These are phyloP conservation scores for Apodemia hepburni DNA, from an alignment of 2,888 invertebrate species.

Conservation along the genomic window DNA sequence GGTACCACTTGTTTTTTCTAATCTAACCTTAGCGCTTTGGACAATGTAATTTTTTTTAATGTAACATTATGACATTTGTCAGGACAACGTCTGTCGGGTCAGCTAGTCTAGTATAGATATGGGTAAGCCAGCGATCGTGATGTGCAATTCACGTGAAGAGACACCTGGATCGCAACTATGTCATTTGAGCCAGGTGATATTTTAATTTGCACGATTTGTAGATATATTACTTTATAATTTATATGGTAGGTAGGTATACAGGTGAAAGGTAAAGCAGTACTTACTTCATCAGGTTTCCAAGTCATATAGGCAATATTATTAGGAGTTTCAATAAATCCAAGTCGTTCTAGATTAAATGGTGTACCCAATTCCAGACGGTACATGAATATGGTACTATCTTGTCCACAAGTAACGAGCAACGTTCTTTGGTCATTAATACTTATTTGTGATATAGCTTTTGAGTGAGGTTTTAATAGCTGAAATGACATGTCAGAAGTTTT, in stretches of 20 bases:
- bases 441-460: conserved; percentile 80
- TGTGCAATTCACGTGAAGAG: too few relatives aligned
- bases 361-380: conserved; percentile 68
- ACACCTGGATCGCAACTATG: too few relatives aligned
- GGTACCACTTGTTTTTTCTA: too few relatives aligned
- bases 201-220: too few relatives aligned
- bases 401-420: conserved; percentile 83
- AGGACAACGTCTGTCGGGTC: too few relatives aligned
- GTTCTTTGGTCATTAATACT: conserved; percentile 78
- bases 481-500: not conserved
- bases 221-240: too few relatives aligned
- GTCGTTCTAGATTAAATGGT: conserved; percentile 76
- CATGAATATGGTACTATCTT: conserved; percentile 85
- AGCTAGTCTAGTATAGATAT: too few relatives aligned
- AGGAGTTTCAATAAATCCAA: conserved; percentile 84
- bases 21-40: too few relatives aligned
- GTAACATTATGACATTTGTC: too few relatives aligned
- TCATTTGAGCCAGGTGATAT: too few relatives aligned
- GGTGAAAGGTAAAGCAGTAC: conserved; percentile 9
- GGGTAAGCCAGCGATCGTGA: too few relatives aligned
- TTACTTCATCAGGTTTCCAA: conserved; percentile 82
- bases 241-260: not conserved
- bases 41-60: too few relatives aligned
- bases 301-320: conserved; percentile 83
- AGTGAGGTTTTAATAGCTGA: conserved; percentile 84